Base-by-base conservation (phyloP, 1,140 invertebrate species). In the Drosophila persimilis region DNA sequence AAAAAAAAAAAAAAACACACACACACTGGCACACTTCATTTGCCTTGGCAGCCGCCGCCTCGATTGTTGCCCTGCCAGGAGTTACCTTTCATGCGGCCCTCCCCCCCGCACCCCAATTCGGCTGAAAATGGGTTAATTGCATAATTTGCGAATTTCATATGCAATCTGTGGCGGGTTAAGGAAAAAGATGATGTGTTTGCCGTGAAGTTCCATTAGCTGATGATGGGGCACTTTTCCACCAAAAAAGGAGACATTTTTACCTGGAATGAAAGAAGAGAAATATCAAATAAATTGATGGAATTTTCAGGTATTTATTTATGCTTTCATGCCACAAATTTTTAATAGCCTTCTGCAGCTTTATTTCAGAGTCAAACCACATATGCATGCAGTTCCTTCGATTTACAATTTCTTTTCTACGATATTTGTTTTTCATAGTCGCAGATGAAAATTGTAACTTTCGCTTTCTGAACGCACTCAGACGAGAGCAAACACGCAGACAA, bases 61-160 rank as follows among this genome's bases (percentile, higher is more conserved):
- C 29, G 29, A 22, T 43, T 51, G 24, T 45, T 67, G 54, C 17
- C 29, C 26, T 44, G 39, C 45, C 24, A 46, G 60, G 48, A 64
- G 69, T 81, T 78, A 52, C 73, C 62, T 78, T 69, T 67, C 63
- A 64, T 79, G 74, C 73, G 63, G 71, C 83, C 75, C 24, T 0
- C 24, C 6, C 3, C 24, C 24, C 46, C 41, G n/a, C 2, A 1
- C 8, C 8, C 31, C 3, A 3, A 2, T 9, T 9, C 47, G 47
- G 54, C 71, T 70, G 79, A 67, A 88, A 88, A 88, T 88, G 78
- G 83, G 84, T 88, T 88, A 88, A 88, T 88, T 88, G 83, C 83
- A 88, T 88, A 88, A 88, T 88, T 86, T 86, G 83, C 83, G 71
- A 88, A 79, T 75, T 81, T 88, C 74, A 88, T 63, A 65, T 85